These are phyloP conservation scores for Etia nguti DNA, from an alignment of 2,113 vertebrate genomes.

Conservation along the genomic window DNA sequence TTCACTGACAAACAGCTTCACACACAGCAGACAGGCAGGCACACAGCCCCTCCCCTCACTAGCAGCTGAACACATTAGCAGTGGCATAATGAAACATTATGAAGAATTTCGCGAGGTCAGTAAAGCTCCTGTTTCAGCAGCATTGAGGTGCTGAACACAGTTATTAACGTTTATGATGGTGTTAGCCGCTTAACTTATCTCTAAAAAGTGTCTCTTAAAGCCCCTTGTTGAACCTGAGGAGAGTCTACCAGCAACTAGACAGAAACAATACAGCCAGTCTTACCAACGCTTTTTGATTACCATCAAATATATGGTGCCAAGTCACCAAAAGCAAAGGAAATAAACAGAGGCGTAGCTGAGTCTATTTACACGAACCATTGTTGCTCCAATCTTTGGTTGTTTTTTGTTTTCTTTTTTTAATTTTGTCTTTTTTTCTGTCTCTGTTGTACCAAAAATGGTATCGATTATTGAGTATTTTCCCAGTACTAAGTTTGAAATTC, in stretches of 20 bases:
- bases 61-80: neutral
- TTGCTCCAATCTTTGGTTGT: neutral
- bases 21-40: neutral
- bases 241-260: neutral
- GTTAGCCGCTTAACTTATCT: neutral
- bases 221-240: neutral
- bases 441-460: neutral
- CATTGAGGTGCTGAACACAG: neutral
- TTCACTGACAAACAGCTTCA: neutral
- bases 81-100: neutral
- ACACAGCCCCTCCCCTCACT: neutral
- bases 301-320: neutral
- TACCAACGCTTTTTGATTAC: neutral
- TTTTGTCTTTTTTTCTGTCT: neutral
- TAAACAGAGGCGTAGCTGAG: neutral
- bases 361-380: neutral
- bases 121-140: neutral
- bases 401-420: fast-evolving
- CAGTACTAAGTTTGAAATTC: neutral
- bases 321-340: neutral
- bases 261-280: neutral
- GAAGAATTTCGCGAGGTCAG: neutral
- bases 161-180: neutral
- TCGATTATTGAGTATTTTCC: neutral
- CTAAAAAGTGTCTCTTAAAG: neutral